These are phyloP conservation scores for Sebastes itinus DNA, from an alignment of 2,797 vertebrate species.

Conservation along the genomic window DNA sequence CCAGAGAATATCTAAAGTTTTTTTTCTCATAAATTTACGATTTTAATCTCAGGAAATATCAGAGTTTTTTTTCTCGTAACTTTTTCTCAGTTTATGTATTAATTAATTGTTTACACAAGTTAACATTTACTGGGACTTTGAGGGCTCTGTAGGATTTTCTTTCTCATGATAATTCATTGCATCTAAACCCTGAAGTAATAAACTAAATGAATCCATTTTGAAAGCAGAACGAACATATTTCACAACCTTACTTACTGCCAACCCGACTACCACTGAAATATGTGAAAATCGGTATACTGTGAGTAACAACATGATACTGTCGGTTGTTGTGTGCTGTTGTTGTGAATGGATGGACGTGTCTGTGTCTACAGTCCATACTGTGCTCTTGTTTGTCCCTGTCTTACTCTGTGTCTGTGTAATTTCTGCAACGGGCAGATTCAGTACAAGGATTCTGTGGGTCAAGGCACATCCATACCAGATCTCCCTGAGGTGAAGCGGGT, in stretches of 20 bases:
- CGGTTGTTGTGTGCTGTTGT: neutral
- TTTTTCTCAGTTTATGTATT: neutral
- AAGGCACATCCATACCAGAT: slow-evolving; percentile 92
- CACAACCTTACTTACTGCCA: neutral
- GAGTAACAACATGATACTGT: neutral
- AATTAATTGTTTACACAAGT: neutral
- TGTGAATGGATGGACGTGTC: slow-evolving; percentile 5
- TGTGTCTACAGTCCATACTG: slow-evolving; percentile 8
- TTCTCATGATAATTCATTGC: neutral
- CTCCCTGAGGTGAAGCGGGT: slow-evolving; percentile 97
- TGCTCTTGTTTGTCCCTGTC: slow-evolving; percentile 42
- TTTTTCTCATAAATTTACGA: neutral
- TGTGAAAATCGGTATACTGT: neutral
- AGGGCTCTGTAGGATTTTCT: neutral
- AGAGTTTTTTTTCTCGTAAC: neutral
- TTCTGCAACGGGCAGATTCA: slow-evolving; percentile 85
- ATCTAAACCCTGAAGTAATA: slow-evolving; percentile 17
- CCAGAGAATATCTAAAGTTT: no score
- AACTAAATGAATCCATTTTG: slow-evolving; percentile 23
- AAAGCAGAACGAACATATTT: neutral
- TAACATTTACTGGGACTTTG: neutral
- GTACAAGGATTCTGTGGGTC: slow-evolving; percentile 94
- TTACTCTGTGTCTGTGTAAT: slow-evolving; percentile 38
- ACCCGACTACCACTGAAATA: neutral
- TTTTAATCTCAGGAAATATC: neutral